Evolutionary conservation across 1,140 invertebrate species (phyloP), one percentile per base, ranked within the genome.

Genomic region (Polypedilum pembai): DNA sequence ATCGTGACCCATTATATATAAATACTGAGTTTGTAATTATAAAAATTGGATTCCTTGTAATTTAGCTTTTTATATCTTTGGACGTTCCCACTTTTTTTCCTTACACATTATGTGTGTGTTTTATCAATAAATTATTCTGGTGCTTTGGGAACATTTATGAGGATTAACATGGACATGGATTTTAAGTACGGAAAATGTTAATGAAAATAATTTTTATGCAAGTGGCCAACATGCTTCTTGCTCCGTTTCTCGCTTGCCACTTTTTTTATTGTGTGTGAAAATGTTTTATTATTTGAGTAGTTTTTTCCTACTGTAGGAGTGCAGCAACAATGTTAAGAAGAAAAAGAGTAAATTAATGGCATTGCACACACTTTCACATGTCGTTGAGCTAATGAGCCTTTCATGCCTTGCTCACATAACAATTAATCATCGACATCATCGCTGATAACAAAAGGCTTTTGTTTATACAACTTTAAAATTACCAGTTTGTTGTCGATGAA

Each of bases 261-360:
- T 56, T n/a, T n/a, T 45, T 56, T 56, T 56, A 56, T 56, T 56
- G 45, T 56, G 45, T 56, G 45, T 56, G 45, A 56, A 56, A 56
- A 56, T 56, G 45, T n/a, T 56, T 56, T 56, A 56, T 56, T 56
- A n/a, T 56, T 12, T 56, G n/a, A 56, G n/a, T 56, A 33, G 45
- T 56, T 56, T n/a, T 56, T 56, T 12, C 45, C 15, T 56, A 56
- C 12, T 56, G 12, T 8, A 56, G n/a, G n/a, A 56, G 15, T 56
- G 45, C 45, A 33, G 24, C 24, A 33, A 33, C 24, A 56, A 56
- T 56, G 45, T n/a, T 33, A 12, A n/a, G 45, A 1, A 56, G 0
- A 7, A 45, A 56, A 56, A 8, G n/a, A 15, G n/a, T n/a, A 56
- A 56, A n/a, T 56, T 56, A 56, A 56, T 56, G 12, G 45, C 12